A percentile compares a stretch with the other conserved stretches of the same genome.
phyloP scores from a whole-genome alignment of 2,888 invertebrate species.

The Zygothrica quintamaculata region DNA sequence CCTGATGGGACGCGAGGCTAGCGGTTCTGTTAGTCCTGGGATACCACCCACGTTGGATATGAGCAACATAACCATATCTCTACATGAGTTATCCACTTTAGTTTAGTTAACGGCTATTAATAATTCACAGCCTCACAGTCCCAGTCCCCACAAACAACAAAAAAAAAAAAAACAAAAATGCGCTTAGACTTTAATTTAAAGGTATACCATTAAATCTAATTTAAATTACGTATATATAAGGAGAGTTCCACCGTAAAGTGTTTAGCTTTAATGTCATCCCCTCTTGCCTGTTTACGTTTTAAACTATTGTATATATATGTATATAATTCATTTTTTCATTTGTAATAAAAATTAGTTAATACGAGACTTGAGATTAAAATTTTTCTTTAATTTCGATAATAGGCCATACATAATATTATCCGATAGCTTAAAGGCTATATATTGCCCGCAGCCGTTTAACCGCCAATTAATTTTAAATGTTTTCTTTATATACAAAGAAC shows the following conservation, averaged over 20 bases:
- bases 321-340: conserved; percentile 46
- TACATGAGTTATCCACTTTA: conserved; percentile 89
- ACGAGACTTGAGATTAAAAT: background rate
- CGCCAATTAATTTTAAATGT: too few species aligned
- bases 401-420: too few species aligned
- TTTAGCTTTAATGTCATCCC: conserved; percentile 41
- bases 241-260: conserved; percentile 61
- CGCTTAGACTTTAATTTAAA: too few species aligned
- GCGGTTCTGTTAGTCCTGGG: conserved; percentile 88
- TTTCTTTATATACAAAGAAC: too few species aligned
- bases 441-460: too few species aligned
- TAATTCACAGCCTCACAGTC: background rate
- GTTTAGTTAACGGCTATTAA: conserved; percentile 86
- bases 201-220: conserved; percentile 22
- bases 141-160: conserved; percentile 6
- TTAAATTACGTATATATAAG: conserved; percentile 12
- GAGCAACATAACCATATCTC: conserved; percentile 87
- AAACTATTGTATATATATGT: conserved; percentile 62
- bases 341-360: conserved; percentile 15
- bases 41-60: conserved; percentile 87
- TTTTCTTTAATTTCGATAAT: background rate
- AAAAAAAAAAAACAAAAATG: too few species aligned
- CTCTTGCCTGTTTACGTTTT: conserved; percentile 41
- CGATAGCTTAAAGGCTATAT: too few species aligned
- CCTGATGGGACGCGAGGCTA: conserved; percentile 80